A percentile compares a stretch with the other conserved stretches of the same genome.
phyloP scores from a whole-genome alignment of 2,797 vertebrate species.

The Micromesistius poutassou region DNA sequence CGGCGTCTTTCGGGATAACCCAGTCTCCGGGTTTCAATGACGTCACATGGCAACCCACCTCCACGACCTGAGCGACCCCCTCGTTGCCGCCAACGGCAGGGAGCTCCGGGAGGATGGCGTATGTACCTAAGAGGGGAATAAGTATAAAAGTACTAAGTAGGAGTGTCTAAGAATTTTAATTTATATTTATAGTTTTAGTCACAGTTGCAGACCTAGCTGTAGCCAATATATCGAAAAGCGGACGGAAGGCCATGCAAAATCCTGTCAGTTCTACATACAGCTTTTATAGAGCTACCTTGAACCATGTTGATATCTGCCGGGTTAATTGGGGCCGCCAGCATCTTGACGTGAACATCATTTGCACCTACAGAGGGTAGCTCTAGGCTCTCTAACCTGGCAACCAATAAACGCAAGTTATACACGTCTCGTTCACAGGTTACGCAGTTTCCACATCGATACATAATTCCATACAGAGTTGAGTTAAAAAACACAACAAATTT shows the following conservation, averaged over 20 bases:
- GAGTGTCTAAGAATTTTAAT: background rate
- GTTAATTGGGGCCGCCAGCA: conserved; percentile 92
- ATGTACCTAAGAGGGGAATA: conserved; percentile 75
- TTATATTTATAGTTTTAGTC: background rate
- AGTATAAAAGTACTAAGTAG: too few relatives aligned
- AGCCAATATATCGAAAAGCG: background rate
- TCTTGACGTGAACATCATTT: conserved; percentile 79
- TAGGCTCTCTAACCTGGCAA: conserved; percentile 78
- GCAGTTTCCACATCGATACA: background rate
- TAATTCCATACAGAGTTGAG: background rate
- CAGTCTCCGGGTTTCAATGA: conserved; percentile 81
- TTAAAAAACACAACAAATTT: background rate
- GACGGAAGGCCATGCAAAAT: background rate
- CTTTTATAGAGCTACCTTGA: conserved; percentile 76
- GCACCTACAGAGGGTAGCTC: conserved; percentile 66
- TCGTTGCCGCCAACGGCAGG: conserved; percentile 92
- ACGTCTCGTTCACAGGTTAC: background rate
- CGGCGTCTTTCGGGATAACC: conserved; percentile 82
- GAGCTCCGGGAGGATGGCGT: conserved; percentile 80
- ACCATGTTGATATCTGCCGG: conserved; percentile 96
- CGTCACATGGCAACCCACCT: conserved; percentile 77
- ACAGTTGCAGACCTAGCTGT: background rate
- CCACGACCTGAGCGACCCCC: conserved; percentile 84
- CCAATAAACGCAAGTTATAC: background rate
- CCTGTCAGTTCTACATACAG: background rate